Evolutionary conservation across 2,888 invertebrate species (phyloP), one percentile per base, ranked within the genome.

Genomic region (Bombyx huttoni): DNA sequence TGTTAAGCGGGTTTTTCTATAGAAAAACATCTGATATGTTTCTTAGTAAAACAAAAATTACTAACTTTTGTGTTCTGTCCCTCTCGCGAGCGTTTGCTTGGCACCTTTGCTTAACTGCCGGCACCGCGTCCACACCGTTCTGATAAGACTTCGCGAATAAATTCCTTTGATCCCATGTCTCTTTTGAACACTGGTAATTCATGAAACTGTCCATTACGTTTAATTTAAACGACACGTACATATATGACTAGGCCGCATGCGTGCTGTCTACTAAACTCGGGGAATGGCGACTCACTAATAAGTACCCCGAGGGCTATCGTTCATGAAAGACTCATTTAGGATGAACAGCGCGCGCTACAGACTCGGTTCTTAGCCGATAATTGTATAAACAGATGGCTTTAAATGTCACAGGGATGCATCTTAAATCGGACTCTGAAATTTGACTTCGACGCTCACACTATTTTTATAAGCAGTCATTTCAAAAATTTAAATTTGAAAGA

Each of bases 81-180:
- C 95, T 88, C 72, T 96, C 95, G 13, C 95, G 89, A 1, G 95
- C 95, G 70, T 95, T 96, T 0, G 95, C 95, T 67, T 94, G 94
- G 68, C 91, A 92, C 58, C 94, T 85, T 67, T 94, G 93, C 65
- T 90, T 91, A 12, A 58, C 86, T 61, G 53, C 85, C 62, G 85
- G 81, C 51, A 77, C 71, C 13, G 70, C 61, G 59, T 77, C 76
- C 53, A 54, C 63, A 56, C 55, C 64, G 61, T 65, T 79, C 60
- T 68, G 79, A 55, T 66, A 77, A 6, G 75, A 60, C 52, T 70
- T 63, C 1, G 80, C 63, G 49, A 71, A 75, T 51, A 79, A 59
- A 49, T 68, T 71, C 35, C 40, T 40, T 40, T 76, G 75, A 49
- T 79, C 80, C 86, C 86, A 87, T 53, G 60, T 70, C 46, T 79